Conservation (phyloP, 2,888 invertebrate genomes). For the Thecophora atra region DNA sequence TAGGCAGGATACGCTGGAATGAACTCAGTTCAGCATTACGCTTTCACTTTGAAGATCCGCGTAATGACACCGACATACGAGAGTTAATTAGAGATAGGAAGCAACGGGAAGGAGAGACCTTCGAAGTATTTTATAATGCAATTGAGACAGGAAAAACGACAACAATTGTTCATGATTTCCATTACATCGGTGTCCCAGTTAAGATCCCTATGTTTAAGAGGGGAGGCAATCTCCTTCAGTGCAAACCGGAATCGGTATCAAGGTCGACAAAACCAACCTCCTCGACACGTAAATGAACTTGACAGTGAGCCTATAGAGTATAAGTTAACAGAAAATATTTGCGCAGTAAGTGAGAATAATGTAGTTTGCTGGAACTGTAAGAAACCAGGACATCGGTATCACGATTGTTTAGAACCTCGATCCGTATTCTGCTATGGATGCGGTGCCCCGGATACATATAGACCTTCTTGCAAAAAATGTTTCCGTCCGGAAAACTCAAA, state of each 20-base stretch:
- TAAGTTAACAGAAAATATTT: not conserved
- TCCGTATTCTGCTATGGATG: not conserved
- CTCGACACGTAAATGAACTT: not conserved
- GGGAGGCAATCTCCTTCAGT: too few relatives aligned
- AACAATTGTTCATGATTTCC: not conserved
- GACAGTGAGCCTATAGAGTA: not conserved
- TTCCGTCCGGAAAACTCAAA: not conserved
- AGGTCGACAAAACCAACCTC: too few relatives aligned
- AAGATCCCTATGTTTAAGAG: not conserved
- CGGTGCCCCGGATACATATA: not conserved
- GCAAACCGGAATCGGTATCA: too few relatives aligned
- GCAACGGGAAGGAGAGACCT: slow-evolving; percentile 29
- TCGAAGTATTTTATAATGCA: slow-evolving; percentile 33
- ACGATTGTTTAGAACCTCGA: not conserved
- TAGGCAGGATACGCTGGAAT: slow-evolving; percentile 3
- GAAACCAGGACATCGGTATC: too few relatives aligned
- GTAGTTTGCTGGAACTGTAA: not conserved
- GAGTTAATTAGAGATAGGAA: too few relatives aligned
- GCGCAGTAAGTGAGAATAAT: not conserved
- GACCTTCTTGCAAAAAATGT: too few relatives aligned
- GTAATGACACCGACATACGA: slow-evolving; percentile 25
- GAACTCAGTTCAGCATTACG: slow-evolving; percentile 29
- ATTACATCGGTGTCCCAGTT: not conserved
- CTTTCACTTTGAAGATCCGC: slow-evolving; percentile 22
- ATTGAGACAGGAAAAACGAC: slow-evolving; percentile 21